These are phyloP conservation scores for Clarias gariepinus DNA, from an alignment of 2,113 vertebrate genomes.

Conservation along the genomic window DNA sequence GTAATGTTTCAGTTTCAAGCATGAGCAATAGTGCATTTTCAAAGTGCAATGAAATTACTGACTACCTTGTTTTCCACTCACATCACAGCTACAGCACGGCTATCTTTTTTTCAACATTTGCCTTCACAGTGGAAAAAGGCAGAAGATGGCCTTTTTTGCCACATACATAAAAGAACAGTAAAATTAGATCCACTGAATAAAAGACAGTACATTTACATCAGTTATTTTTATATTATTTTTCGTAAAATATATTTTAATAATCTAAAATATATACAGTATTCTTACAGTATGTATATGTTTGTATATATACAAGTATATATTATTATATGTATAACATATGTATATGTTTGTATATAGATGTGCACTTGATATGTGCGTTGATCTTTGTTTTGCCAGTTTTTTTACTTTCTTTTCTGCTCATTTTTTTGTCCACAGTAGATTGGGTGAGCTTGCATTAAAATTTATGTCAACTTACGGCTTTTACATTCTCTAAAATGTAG, in stretches of 20 bases:
- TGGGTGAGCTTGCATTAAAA: not conserved
- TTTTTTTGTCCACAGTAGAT: not conserved
- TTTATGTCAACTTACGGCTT: too few species aligned
- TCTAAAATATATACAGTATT: not conserved
- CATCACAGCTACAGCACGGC: not conserved
- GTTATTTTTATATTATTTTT: too few species aligned
- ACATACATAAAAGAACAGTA: not conserved
- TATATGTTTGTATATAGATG: not conserved
- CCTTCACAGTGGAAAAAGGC: not conserved
- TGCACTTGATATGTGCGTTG: not conserved
- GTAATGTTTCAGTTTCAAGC: not conserved
- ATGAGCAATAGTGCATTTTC: not conserved
- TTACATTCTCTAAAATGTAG: too few species aligned
- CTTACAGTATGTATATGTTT: not conserved
- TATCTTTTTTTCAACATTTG: not conserved
- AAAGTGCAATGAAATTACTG: not conserved
- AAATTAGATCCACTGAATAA: too few species aligned
- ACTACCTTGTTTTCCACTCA: not conserved
- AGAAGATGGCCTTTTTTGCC: not conserved
- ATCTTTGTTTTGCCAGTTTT: too few species aligned
- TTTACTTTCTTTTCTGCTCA: not conserved
- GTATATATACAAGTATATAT: too few species aligned
- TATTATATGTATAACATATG: too few species aligned
- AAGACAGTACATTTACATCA: too few species aligned
- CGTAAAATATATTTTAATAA: too few species aligned